phyloP scores from a whole-genome alignment of 2,797 vertebrate species.

The Phaenicophaeus curvirostris region DNA sequence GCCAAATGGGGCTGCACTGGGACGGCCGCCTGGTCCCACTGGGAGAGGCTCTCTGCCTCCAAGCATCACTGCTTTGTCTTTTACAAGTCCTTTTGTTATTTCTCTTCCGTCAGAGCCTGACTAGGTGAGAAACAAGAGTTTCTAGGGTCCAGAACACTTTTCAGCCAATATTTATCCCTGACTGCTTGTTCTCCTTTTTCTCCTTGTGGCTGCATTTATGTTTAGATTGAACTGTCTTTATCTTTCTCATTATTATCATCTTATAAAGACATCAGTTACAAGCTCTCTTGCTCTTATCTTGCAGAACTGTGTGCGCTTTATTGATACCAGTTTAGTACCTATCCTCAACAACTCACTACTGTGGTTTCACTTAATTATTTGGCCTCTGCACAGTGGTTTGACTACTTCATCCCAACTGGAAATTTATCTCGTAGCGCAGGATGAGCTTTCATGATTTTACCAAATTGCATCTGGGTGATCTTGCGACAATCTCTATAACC shows the following conservation, averaged over 20 bases:
- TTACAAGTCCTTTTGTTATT: background rate
- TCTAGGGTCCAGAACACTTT: background rate
- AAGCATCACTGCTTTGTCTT: background rate
- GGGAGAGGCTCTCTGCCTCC: background rate
- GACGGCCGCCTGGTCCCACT: background rate
- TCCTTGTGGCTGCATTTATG: background rate
- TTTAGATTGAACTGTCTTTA: background rate
- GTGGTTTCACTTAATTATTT: background rate
- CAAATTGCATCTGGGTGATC: background rate
- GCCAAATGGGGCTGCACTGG: background rate
- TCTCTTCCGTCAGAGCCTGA: too few species aligned
- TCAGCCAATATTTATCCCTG: background rate
- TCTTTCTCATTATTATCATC: background rate
- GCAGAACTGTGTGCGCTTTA: background rate
- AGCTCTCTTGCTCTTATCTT: background rate
- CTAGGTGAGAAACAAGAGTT: accelerated
- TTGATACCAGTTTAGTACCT: background rate
- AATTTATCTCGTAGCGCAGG: background rate
- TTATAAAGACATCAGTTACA: background rate
- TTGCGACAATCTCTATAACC: background rate
- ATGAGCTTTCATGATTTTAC: background rate
- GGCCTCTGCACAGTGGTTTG: background rate
- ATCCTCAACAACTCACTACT: background rate
- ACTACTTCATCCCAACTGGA: background rate
- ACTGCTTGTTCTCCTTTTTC: background rate